These are phyloP conservation scores for Chymomyza amoena DNA, from an alignment of 2,888 invertebrate genomes.

Conservation along the genomic window DNA sequence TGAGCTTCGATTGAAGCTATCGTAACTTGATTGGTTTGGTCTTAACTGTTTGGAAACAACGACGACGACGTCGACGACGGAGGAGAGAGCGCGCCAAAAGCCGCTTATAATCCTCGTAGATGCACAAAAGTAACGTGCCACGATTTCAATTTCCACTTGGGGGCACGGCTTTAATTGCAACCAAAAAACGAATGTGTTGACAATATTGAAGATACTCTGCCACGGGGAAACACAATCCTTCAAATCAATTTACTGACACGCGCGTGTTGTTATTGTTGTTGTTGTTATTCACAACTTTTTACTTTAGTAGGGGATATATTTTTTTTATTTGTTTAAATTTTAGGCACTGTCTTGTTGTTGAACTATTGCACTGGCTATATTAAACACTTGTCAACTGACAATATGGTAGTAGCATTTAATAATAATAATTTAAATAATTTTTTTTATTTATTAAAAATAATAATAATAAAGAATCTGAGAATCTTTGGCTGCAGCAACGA, in stretches of 20 bases:
- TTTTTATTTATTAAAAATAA: neutral
- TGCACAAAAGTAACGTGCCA: slow-evolving; percentile 20
- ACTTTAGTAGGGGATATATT: neutral
- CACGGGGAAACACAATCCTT: slow-evolving; percentile 45
- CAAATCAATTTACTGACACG: slow-evolving; percentile 70
- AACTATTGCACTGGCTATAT: neutral
- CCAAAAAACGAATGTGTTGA: neutral
- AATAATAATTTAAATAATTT: neutral
- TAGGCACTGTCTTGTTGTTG: neutral
- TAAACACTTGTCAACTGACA: neutral
- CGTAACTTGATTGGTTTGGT: neutral
- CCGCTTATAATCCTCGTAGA: slow-evolving; percentile 59
- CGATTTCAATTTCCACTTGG: slow-evolving; percentile 7
- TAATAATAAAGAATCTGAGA: neutral
- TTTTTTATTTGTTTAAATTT: neutral
- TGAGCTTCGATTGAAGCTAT: neutral
- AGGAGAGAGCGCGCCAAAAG: slow-evolving; percentile 6
- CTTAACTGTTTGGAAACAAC: slow-evolving; percentile 25
- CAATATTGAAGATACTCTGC: neutral
- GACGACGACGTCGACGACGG: too few species aligned
- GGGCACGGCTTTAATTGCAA: slow-evolving; percentile 50
- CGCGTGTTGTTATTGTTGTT: slow-evolving; percentile 17
- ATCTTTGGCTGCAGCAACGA: neutral
- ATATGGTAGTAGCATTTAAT: neutral
- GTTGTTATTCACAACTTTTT: neutral